Evolutionary conservation across 1,140 invertebrate genomes (phyloP).

Genomic region (Macrocentrus cingulum): DNA sequence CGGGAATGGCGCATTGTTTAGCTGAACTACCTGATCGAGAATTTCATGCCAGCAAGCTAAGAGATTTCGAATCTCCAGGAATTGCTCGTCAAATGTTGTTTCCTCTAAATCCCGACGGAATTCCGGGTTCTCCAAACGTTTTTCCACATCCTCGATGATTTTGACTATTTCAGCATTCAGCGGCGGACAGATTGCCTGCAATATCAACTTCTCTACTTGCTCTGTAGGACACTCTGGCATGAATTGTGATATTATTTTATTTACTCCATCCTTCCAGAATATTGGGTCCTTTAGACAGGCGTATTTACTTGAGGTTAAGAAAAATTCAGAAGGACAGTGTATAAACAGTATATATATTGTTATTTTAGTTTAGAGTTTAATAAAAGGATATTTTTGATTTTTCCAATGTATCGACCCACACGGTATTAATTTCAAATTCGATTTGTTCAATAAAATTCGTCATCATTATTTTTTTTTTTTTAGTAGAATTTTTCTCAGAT

Average conservation of each 20-base stretch:
- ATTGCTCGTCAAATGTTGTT: constrained; percentile 3
- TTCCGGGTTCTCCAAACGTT: background rate
- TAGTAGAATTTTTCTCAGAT: too few species aligned
- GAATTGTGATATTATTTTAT: constrained; percentile 2
- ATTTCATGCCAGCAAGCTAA: constrained; percentile 11
- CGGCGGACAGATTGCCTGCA: constrained; percentile 2
- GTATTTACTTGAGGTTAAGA: background rate
- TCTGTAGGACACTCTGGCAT: background rate
- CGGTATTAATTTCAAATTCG: background rate
- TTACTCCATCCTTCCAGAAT: background rate
- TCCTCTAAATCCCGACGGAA: background rate
- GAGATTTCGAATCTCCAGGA: background rate
- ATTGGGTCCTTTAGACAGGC: background rate
- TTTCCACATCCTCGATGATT: constrained; percentile 5
- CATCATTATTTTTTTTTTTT: too few species aligned
- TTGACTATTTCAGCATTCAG: background rate
- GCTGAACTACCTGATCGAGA: background rate
- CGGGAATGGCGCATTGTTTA: background rate
- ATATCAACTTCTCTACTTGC: constrained; percentile 1
- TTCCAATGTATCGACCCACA: background rate
- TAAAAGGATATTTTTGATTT: constrained; percentile 8
- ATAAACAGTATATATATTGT: background rate
- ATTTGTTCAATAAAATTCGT: too few species aligned
- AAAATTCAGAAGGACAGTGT: too few species aligned
- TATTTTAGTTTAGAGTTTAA: background rate